Evolutionary conservation across 2,113 vertebrate genomes (phyloP).

Genomic region (Telmatochromis sp.): DNA sequence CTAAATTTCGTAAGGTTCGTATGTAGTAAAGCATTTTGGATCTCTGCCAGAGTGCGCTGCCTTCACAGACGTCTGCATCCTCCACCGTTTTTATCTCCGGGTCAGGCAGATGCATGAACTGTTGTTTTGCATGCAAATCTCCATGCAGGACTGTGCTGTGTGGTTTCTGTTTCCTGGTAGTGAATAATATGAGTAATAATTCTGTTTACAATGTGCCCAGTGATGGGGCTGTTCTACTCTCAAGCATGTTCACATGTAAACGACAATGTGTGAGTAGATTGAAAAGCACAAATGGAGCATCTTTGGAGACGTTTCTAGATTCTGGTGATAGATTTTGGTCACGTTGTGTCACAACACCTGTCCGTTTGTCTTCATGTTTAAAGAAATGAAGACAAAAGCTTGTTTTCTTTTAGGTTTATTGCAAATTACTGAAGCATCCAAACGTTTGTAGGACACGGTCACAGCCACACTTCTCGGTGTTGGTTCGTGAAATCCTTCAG

Average conservation of each 20-base stretch:
- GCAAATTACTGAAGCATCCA: neutral
- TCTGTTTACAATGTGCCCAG: conserved; percentile 7
- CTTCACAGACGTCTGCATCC: conserved; percentile 75
- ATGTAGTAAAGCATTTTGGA: conserved; percentile 89
- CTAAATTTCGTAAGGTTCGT: conserved; percentile 92
- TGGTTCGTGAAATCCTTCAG: neutral
- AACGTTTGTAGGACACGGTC: neutral
- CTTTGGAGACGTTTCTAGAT: neutral
- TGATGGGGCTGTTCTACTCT: conserved; percentile 15
- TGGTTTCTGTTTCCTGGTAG: conserved; percentile 67
- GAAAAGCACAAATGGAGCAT: conserved; percentile 48
- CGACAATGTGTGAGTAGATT: conserved; percentile 34
- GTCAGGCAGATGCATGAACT: conserved; percentile 83
- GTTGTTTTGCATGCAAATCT: conserved; percentile 90
- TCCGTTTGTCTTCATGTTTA: neutral
- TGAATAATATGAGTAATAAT: conserved; percentile 25
- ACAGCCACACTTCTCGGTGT: neutral
- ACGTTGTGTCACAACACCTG: neutral
- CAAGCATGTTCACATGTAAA: conserved; percentile 42
- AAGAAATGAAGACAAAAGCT: neutral
- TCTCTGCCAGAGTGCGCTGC: conserved; percentile 70
- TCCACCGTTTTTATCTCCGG: conserved; percentile 66
- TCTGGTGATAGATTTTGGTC: conserved; percentile 11
- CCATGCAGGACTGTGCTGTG: conserved; percentile 65
- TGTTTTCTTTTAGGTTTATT: neutral